Conservation (phyloP, 2,797 vertebrate genomes). For the Pseudochirops cupreus region DNA sequence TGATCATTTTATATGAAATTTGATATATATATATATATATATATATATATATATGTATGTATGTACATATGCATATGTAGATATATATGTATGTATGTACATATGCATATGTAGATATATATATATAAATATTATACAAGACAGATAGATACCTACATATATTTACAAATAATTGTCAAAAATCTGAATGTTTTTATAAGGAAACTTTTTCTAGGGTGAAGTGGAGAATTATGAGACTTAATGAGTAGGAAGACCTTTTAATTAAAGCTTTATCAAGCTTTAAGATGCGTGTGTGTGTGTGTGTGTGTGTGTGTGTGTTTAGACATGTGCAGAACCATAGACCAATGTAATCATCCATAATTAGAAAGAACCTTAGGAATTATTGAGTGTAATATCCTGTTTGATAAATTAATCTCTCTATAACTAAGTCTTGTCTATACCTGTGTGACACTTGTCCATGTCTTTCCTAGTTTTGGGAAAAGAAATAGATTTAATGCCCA, state of each 20-base stretch:
- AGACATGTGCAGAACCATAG: background rate
- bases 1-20: slow-evolving; percentile 78
- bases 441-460: background rate
- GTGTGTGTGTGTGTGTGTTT: background rate
- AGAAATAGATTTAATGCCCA: background rate
- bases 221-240: background rate
- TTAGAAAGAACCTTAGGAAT: background rate
- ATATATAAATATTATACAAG: no score
- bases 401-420: background rate
- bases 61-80: no score
- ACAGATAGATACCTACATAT: background rate
- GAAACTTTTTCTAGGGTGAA: slow-evolving; percentile 44
- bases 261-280: background rate
- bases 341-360: background rate
- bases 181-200: slow-evolving; percentile 50
- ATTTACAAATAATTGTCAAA: slow-evolving; percentile 68
- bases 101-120: no score
- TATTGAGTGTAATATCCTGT: background rate
- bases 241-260: background rate
- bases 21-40: background rate
- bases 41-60: background rate
- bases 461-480: background rate
- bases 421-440: background rate
- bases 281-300: background rate
- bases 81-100: no score